A percentile compares a stretch with the other conserved stretches of the same genome.
These are phyloP conservation scores for Eclectus roratus DNA, from an alignment of 2,113 vertebrate species.

Conservation along the genomic window DNA sequence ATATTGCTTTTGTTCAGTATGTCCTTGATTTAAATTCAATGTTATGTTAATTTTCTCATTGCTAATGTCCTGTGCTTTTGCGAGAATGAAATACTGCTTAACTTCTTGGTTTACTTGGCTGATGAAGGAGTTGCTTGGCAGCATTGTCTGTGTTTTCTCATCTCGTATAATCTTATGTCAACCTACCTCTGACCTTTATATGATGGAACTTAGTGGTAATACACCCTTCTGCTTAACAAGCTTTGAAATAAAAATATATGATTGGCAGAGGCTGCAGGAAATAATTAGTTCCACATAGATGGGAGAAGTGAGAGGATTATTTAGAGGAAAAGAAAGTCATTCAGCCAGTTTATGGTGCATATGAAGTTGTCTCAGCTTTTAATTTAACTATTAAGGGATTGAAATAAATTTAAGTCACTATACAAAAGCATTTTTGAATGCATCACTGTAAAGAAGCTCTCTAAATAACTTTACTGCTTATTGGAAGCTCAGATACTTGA, in stretches of 20 bases:
- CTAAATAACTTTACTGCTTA: neutral
- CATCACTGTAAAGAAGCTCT: neutral
- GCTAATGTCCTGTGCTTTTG: neutral
- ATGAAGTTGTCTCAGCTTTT: neutral
- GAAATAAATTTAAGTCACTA: constrained; percentile 8
- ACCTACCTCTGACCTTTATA: constrained; percentile 33
- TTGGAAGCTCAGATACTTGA: neutral
- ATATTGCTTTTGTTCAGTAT: neutral
- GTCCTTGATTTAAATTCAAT: neutral
- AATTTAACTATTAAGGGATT: neutral
- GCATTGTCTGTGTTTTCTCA: neutral
- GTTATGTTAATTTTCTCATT: neutral
- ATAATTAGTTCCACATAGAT: constrained; percentile 31
- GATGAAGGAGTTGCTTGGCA: neutral
- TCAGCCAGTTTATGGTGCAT: constrained; percentile 12
- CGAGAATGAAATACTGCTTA: neutral
- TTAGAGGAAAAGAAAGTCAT: constrained; percentile 25
- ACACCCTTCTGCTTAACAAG: constrained; percentile 1
- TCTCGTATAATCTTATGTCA: neutral
- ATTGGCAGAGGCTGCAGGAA: constrained; percentile 35
- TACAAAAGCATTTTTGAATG: neutral
- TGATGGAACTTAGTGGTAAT: constrained; percentile 5
- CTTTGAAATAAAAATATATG: constrained; percentile 43
- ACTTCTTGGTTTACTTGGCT: neutral
- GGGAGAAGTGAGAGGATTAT: constrained; percentile 7